Percentiles rank a stretch among this genome's conserved stretches.
phyloP scores from a whole-genome alignment of 2,113 vertebrate genomes.

The Macaca mulatta region DNA sequence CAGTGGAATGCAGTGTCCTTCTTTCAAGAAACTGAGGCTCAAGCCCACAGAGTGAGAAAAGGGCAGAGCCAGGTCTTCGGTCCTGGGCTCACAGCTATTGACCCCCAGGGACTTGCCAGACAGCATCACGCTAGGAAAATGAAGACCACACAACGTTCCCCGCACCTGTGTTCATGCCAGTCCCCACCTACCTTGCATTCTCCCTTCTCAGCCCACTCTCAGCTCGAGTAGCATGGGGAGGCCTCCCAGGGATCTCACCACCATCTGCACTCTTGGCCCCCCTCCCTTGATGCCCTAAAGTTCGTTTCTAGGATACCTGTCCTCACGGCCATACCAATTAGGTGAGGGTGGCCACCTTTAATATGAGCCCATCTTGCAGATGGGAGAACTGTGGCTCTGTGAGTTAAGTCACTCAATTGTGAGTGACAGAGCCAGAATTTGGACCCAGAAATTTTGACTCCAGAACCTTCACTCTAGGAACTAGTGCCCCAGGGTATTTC shows the following conservation, averaged over 20 bases:
- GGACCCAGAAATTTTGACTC: not conserved
- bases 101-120: not conserved
- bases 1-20: accelerated
- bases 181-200: not conserved
- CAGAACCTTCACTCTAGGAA: not conserved
- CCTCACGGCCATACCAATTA: not conserved
- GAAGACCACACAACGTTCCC: not conserved
- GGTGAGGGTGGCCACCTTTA: not conserved
- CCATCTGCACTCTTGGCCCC: not conserved
- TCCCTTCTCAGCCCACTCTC: not conserved
- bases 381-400: not conserved
- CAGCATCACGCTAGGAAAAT: not conserved
- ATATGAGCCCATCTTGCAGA: not conserved
- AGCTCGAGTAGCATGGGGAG: not conserved
- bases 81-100: not conserved
- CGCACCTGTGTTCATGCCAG: not conserved
- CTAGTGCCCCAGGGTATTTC: not conserved
- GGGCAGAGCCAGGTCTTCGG: not conserved
- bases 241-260: not conserved
- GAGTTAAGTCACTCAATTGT: not conserved
- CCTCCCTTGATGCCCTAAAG: not conserved
- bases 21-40: not conserved
- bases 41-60: not conserved
- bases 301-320: not conserved
- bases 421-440: not conserved